Base-by-base conservation (phyloP, 2,113 vertebrate genomes). In the Hyperopisus bebe region DNA sequence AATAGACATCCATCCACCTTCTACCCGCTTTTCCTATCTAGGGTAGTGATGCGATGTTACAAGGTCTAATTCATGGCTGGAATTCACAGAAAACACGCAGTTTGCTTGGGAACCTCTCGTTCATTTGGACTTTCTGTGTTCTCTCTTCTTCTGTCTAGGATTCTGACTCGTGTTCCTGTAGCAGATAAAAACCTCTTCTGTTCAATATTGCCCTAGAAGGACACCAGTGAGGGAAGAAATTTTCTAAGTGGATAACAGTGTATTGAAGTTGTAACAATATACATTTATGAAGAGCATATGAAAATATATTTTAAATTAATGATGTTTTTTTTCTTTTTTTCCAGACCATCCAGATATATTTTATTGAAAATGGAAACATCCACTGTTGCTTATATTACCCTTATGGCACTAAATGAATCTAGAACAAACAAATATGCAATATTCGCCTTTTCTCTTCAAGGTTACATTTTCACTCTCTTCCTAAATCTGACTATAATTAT, bases 401-500 rank as follows among this genome's bases (percentile, higher is more conserved):
- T 58, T n/a, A 58, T 0, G 55, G 55, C 21, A 27, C 10, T 88
- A 7, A 88, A 88, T n/a, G 88, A 88, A 31, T 48, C 88, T 5
- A 74, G 46, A 50, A 77, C 48, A 77, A 74, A 77, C 13, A 89
- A 89, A 89, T 80, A 89, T 3, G 21, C 27, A 2, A 51, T 46
- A 48, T 77, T 89, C 39, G 46, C 27, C 48, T 35, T 89, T 51
- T 47, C 62, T 21, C 7, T 35, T 77, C 17, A 35, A 48, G 88
- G 70, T 10, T 89, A 89, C 80, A 24, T 88, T 21, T 50, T 77
- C 2, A 88, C 66, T 31, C 42, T 77, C 48, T 48, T 88, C 7
- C 46, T 88, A 50, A 88, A 88, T 74, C 24, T 88, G 24, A 88
- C 44, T 50, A 17, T 88, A 5, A 88, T 88, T 31, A 27, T 42